Percentiles rank a stretch among this genome's conserved stretches.
These are phyloP conservation scores for Alaudala cheleensis DNA, from an alignment of 2,113 vertebrate genomes.

Conservation along the genomic window DNA sequence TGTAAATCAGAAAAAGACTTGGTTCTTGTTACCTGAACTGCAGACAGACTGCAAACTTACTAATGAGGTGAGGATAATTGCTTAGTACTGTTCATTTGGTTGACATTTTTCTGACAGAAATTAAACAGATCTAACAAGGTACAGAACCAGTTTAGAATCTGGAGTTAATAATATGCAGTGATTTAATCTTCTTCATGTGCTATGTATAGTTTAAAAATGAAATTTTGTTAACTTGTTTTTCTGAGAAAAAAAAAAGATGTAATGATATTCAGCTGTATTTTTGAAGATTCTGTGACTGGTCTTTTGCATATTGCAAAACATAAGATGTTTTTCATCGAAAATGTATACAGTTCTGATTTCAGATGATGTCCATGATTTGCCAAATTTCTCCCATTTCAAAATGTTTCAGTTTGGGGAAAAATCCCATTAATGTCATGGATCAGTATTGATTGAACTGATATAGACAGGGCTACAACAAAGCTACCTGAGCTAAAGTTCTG, in stretches of 20 bases:
- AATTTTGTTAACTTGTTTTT: neutral
- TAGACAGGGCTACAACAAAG: neutral
- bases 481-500: neutral
- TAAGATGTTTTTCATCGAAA: neutral
- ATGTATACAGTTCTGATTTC: neutral
- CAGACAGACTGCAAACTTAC: neutral
- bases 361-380: neutral
- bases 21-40: neutral
- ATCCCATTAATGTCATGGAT: neutral
- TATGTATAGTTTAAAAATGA: neutral
- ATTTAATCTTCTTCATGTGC: neutral
- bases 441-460: neutral
- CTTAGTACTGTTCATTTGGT: neutral
- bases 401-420: neutral
- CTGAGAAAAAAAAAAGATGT: neutral
- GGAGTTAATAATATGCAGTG: neutral
- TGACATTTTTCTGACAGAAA: slow-evolving; percentile 2
- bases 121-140: neutral
- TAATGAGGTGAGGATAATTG: neutral
- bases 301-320: neutral
- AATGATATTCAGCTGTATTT: neutral
- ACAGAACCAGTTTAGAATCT: neutral
- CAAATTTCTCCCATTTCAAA: neutral
- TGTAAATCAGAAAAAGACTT: neutral
- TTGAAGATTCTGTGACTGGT: neutral